Percentiles rank a stretch among this genome's conserved stretches.
Conservation (phyloP, 2,888 invertebrate genomes). For the Drosophila limbata region DNA sequence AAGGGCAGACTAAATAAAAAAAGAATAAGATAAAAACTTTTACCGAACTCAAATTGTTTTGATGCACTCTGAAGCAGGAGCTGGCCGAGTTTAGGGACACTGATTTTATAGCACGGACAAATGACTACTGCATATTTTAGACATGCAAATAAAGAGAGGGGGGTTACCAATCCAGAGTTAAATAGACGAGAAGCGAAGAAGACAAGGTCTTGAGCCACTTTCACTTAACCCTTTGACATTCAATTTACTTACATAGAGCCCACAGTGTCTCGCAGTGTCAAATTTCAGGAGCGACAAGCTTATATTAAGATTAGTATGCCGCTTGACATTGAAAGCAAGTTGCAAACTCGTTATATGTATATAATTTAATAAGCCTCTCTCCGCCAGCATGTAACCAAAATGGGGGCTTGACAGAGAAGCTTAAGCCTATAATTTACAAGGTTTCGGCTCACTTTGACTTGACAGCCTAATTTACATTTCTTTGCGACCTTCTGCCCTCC, state of each 20-base stretch:
- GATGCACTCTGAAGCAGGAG: constrained; percentile 46
- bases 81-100: constrained; percentile 43
- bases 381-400: constrained; percentile 57
- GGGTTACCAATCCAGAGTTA: not conserved
- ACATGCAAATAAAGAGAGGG: not conserved
- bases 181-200: not conserved
- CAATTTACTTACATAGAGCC: constrained; percentile 55
- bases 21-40: constrained; percentile 37
- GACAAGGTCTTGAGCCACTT: constrained; percentile 31
- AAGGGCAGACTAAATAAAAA: constrained; percentile 30
- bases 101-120: constrained; percentile 61
- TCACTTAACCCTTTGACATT: constrained; percentile 76
- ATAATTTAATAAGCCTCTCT: constrained; percentile 74
- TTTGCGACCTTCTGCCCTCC: constrained; percentile 16
- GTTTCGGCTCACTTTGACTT: constrained; percentile 74
- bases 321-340: constrained; percentile 53
- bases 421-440: constrained; percentile 81
- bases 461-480: constrained; percentile 63
- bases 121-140: constrained; percentile 51
- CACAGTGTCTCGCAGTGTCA: constrained; percentile 45
- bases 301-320: constrained; percentile 68
- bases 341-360: constrained; percentile 47
- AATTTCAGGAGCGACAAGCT: constrained; percentile 49
- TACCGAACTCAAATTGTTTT: constrained; percentile 53
- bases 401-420: constrained; percentile 34